Percentiles rank a stretch among this genome's conserved stretches.
Conservation (phyloP, 2,113 vertebrate genomes). For the Columba livia region DNA sequence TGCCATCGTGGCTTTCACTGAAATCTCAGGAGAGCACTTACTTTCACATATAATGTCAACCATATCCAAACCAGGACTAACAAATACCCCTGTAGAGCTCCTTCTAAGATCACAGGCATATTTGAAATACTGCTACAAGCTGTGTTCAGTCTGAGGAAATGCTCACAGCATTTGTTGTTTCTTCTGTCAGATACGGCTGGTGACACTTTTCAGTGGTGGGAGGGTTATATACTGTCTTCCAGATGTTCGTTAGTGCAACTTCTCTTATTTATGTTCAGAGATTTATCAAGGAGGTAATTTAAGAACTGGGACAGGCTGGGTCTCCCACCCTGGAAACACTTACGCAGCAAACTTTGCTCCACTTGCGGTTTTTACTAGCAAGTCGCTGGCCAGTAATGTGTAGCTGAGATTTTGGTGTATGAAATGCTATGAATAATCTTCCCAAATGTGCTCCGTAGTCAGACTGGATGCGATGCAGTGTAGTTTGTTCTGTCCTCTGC, state of each 20-base stretch:
- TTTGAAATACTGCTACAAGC: constrained; percentile 43
- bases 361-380: constrained; percentile 8
- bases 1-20: constrained; percentile 33
- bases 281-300: constrained; percentile 31
- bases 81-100: background rate
- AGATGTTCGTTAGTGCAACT: constrained; percentile 42
- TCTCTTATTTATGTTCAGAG: constrained; percentile 21
- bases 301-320: background rate
- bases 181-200: background rate
- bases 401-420: background rate
- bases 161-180: constrained; percentile 19
- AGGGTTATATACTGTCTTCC: background rate
- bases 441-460: background rate
- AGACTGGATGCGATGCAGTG: background rate
- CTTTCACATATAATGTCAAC: constrained; percentile 46
- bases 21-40: constrained; percentile 53
- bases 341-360: background rate
- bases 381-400: background rate
- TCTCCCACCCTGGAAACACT: constrained; percentile 61
- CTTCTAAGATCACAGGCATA: constrained; percentile 9
- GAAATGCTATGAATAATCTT: background rate
- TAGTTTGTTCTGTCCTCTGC: background rate
- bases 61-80: constrained; percentile 38
- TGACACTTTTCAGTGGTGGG: background rate
- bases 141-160: constrained; percentile 25